Percentiles rank a stretch among this genome's conserved stretches.
Evolutionary conservation across 2,797 vertebrate genomes (phyloP).

Genomic region (Enteromius radiatus): DNA sequence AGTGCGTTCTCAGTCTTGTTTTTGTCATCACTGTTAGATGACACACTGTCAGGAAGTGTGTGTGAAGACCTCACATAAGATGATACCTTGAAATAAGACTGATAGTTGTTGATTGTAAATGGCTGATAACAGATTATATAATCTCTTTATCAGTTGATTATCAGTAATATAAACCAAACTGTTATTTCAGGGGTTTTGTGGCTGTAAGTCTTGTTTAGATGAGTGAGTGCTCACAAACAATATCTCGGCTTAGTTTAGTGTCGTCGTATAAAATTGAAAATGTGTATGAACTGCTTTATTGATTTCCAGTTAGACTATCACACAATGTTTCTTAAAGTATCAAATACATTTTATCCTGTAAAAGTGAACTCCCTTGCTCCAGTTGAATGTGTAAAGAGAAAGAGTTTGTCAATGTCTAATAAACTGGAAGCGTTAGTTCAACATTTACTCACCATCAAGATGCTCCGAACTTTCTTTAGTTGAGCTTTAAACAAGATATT

Average conservation of each 20-base stretch:
- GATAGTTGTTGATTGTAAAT: background rate
- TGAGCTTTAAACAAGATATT: background rate
- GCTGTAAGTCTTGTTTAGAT: background rate
- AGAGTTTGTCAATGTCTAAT: background rate
- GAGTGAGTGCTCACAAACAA: background rate
- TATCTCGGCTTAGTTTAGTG: background rate
- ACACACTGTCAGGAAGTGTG: background rate
- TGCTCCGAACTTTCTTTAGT: background rate
- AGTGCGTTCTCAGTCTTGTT: constrained; percentile 57
- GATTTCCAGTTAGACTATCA: background rate
- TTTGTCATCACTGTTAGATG: background rate
- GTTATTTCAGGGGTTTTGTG: background rate
- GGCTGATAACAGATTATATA: background rate
- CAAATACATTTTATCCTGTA: no score
- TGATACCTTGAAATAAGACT: background rate
- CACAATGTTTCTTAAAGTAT: background rate
- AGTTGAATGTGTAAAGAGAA: background rate
- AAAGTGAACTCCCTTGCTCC: background rate
- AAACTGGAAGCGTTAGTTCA: no score
- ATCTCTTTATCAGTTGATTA: background rate
- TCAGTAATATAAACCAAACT: background rate
- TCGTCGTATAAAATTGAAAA: background rate
- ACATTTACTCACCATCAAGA: background rate
- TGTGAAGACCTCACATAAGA: background rate
- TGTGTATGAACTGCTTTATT: background rate